Evolutionary conservation across 1,140 invertebrate genomes (phyloP), one percentile per base, ranked within the genome.

Genomic region (Centruroides vittatus): DNA sequence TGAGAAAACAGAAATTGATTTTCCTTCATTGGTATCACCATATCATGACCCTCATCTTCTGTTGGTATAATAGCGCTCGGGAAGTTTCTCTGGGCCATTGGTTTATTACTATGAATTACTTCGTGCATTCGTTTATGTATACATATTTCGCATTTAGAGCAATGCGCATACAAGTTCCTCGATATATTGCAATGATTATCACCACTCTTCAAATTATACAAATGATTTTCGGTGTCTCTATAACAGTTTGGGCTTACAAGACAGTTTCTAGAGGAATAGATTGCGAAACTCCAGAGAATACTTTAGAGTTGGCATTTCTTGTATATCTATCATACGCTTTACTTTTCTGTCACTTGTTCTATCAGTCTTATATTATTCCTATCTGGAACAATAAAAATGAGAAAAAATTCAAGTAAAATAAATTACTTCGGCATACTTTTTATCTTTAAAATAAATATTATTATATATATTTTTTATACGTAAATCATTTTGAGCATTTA

Each of bases 71-170:
- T 5, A 98, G 96, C 76, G 86, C 89, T 11, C 91, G 97, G 73
- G 93, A 94, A 78, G 95, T 92, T 11, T 86, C 93, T n/a, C 89
- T 91, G 6, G 95, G 91, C 53, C 80, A 92, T 53, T 98, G 95
- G 94, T 98, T 95, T 75, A 89, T 98, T 70, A 88, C 93, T n/a
- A 96, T 99, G 88, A 98, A 99, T 76, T 99, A 93, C 75, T 87
- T 85, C 67, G 93, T 98, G 35, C 95, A 99, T 77, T 89, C 92
- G 62, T 79, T 96, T 65, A 99, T 99, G 96, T 98, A 98, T 76
- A 84, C 88, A 4, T 99, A 98, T 75, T 98, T 96, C 75, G 89
- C 90, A 0, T 74, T 95, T 8, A 82, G 87, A 65, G 89, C 93
- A 53, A 85, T 95, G 80, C 84, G 86, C 54, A 88, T 90, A 72